Evolutionary conservation across 2,113 vertebrate species (phyloP).

Genomic region (Periophthalmus modestus): DNA sequence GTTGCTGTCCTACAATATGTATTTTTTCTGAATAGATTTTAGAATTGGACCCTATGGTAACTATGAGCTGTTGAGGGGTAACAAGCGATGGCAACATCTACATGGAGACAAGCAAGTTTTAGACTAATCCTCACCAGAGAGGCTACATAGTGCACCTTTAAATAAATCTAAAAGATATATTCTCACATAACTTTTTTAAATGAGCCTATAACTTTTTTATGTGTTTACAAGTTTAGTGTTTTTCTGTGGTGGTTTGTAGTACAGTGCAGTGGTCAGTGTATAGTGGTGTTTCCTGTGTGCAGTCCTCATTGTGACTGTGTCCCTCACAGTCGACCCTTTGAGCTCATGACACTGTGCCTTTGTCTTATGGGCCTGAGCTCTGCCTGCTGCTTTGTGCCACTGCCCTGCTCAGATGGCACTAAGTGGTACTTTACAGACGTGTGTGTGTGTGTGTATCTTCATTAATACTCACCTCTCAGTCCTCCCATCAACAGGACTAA

Average conservation of each 20-base stretch:
- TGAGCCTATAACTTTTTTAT: not conserved
- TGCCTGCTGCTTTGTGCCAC: slow-evolving; percentile 23
- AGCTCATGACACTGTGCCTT: slow-evolving; percentile 29
- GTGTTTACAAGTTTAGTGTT: not conserved
- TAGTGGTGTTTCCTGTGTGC: slow-evolving; percentile 1
- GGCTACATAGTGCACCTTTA: too few relatives aligned
- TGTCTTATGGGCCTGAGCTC: slow-evolving; percentile 26
- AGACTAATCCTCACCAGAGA: too few relatives aligned
- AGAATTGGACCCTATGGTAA: too few relatives aligned
- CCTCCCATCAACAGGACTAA: slow-evolving; percentile 34
- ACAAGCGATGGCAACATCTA: too few relatives aligned
- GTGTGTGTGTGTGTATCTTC: slow-evolving; percentile 18
- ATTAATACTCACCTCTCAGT: slow-evolving; percentile 24
- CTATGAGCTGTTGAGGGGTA: too few relatives aligned
- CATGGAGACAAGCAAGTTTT: too few relatives aligned
- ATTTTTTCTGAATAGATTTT: too few relatives aligned
- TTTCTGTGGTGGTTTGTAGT: not conserved
- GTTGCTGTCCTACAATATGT: not conserved
- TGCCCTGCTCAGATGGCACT: slow-evolving; percentile 40
- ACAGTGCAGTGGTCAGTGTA: not conserved
- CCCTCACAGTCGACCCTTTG: slow-evolving; percentile 13
- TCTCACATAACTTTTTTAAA: not conserved
- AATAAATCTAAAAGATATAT: not conserved
- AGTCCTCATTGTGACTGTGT: not conserved
- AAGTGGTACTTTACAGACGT: slow-evolving; percentile 35